Percentiles rank a stretch among this genome's conserved stretches.
Conservation (phyloP, 1,140 invertebrate species). For the Nasonia giraulti region DNA sequence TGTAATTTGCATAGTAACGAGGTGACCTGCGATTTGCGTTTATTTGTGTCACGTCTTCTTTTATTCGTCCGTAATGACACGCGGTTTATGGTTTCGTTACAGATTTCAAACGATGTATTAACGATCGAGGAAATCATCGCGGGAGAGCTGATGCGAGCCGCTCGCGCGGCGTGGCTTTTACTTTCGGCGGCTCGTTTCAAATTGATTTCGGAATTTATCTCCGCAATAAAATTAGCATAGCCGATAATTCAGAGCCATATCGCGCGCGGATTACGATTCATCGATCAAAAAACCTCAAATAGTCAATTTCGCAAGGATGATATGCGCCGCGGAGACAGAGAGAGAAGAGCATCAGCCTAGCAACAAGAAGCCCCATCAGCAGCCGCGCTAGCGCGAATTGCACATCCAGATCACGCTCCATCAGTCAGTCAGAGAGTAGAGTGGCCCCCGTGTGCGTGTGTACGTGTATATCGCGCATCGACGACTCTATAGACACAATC, state of each 20-base stretch:
- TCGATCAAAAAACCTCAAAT: neutral
- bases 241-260: neutral
- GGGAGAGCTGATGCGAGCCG: neutral
- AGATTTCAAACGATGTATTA: neutral
- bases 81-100: neutral
- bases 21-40: constrained; percentile 1
- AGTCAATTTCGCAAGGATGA: neutral
- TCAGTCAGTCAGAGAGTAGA: neutral
- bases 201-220: constrained; percentile 26
- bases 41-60: neutral
- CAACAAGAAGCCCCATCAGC: neutral
- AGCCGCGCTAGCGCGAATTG: neutral
- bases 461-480: neutral
- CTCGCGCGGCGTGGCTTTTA: neutral
- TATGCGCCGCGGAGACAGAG: no score
- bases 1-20: constrained; percentile 34
- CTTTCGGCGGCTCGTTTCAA: neutral
- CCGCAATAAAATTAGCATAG: constrained; percentile 3
- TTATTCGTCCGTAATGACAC: neutral
- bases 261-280: no score
- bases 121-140: neutral
- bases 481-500: neutral
- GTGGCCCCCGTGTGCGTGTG: no score
- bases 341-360: neutral
- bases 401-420: constrained; percentile 8